Evolutionary conservation across 35 echinoderm and acorn worm genomes (phyloP).

Genomic region (Amphiura filiformis): DNA sequence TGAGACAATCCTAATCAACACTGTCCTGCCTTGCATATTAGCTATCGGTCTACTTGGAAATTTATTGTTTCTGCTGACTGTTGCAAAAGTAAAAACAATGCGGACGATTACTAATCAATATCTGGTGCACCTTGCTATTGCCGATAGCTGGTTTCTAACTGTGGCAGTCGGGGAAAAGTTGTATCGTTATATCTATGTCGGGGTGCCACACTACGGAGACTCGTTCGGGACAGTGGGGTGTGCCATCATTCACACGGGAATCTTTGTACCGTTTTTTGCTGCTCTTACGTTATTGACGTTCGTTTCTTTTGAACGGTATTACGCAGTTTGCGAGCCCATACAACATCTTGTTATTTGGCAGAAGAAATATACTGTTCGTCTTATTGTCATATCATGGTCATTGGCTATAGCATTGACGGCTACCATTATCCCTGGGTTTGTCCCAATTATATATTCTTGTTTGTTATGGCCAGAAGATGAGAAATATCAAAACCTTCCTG

Average conservation of each 20-base stretch:
- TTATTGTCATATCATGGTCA: background rate
- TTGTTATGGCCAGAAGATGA: conserved; percentile 1
- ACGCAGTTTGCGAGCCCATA: conserved; percentile 2
- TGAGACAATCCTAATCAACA: background rate
- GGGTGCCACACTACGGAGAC: background rate
- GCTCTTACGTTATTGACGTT: background rate
- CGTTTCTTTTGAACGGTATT: conserved; percentile 6
- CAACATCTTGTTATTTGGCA: background rate
- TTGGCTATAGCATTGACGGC: background rate
- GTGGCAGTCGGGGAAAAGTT: background rate
- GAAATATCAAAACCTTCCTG: background rate
- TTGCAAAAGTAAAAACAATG: conserved; percentile 9
- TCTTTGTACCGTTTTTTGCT: background rate
- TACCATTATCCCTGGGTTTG: background rate
- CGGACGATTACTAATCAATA: conserved; percentile 14
- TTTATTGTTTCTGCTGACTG: background rate
- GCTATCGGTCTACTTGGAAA: conserved; percentile 21
- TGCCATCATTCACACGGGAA: background rate
- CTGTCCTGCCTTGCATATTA: conserved; percentile 13
- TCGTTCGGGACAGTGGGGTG: background rate
- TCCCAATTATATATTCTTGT: background rate
- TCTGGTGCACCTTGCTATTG: conserved; percentile 14
- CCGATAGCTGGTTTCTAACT: conserved; percentile 3
- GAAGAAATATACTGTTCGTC: background rate
- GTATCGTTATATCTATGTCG: background rate